Percentiles rank a stretch among this genome's conserved stretches.
Evolutionary conservation across 2,113 vertebrate genomes (phyloP).

Genomic region (Motacilla tschutschensis): DNA sequence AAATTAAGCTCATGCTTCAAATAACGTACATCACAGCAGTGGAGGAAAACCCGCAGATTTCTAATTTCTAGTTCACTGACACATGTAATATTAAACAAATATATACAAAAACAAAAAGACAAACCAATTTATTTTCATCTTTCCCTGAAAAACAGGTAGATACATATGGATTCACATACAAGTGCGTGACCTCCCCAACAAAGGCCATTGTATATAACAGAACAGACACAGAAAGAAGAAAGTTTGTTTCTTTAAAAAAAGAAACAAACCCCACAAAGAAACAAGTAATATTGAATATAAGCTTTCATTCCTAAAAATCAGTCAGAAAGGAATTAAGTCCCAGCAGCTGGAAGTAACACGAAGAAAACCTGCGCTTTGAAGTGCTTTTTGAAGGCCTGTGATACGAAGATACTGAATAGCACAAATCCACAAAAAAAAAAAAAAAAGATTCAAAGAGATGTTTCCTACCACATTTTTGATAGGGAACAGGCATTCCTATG

Average conservation of each 20-base stretch:
- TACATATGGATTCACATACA: background rate
- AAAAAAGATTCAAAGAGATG: background rate
- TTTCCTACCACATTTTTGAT: background rate
- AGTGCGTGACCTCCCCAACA: fast-evolving
- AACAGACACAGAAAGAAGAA: background rate
- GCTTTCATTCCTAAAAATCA: background rate
- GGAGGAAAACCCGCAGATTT: background rate
- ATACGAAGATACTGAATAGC: background rate
- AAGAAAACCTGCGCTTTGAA: background rate
- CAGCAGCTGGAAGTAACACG: background rate
- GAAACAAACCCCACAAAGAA: background rate
- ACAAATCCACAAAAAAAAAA: background rate
- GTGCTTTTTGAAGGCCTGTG: background rate
- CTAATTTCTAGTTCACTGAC: background rate
- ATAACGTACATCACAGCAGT: fast-evolving
- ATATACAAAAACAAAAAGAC: background rate
- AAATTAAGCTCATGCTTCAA: background rate
- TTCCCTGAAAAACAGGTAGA: background rate
- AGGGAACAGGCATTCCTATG: background rate
- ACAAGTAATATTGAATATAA: background rate
- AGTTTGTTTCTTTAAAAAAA: background rate
- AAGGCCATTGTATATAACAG: fast-evolving
- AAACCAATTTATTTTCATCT: background rate
- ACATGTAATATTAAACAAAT: background rate
- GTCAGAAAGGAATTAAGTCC: background rate